phyloP scores from a whole-genome alignment of 2,888 invertebrate genomes.

The Asteroscopus sphinx region DNA sequence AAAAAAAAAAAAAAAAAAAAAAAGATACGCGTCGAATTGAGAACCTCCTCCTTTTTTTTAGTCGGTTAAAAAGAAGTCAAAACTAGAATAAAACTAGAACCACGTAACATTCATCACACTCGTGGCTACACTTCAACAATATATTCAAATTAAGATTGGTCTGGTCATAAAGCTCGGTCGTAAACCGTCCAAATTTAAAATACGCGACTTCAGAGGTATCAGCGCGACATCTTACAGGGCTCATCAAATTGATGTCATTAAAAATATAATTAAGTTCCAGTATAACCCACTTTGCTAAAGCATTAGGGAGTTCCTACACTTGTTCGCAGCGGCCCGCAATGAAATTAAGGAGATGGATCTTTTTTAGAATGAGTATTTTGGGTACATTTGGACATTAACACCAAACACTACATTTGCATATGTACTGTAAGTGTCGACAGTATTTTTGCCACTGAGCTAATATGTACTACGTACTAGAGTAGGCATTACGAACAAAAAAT shows the following conservation, averaged over 20 bases:
- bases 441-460: too few relatives aligned
- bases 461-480: too few relatives aligned
- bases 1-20: too few relatives aligned
- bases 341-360: too few relatives aligned
- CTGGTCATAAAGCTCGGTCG: conserved; percentile 32
- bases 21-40: too few relatives aligned
- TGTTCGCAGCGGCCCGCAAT: conserved; percentile 6
- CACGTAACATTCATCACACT: conserved; percentile 17
- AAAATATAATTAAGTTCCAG: conserved; percentile 56
- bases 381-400: too few relatives aligned
- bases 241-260: conserved; percentile 57
- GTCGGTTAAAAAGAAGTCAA: too few relatives aligned
- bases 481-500: too few relatives aligned
- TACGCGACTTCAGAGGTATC: conserved; percentile 38
- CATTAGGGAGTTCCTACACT: conserved; percentile 32
- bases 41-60: too few relatives aligned
- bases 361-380: too few relatives aligned
- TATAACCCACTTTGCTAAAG: conserved; percentile 51
- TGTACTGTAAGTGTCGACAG: too few relatives aligned
- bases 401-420: too few relatives aligned
- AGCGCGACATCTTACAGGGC: conserved; percentile 38
- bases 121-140: conserved; percentile 25
- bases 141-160: conserved; percentile 54
- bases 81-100: conserved; percentile 28
- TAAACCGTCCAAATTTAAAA: conserved; percentile 51